Conservation (phyloP, 2,797 vertebrate species). For the Tadarida brasiliensis region DNA sequence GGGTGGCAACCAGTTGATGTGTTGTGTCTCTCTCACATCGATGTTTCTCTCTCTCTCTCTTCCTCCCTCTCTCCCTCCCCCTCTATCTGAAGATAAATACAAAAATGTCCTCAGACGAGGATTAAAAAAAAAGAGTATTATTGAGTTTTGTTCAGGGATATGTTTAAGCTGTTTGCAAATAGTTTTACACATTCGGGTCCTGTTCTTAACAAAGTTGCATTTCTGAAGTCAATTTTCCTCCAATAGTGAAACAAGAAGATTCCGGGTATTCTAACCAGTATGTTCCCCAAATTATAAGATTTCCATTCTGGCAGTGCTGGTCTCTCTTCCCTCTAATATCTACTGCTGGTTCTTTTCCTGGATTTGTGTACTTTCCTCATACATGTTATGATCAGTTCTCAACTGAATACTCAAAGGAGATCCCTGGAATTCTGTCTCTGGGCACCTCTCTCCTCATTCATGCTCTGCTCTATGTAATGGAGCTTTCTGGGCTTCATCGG, state of each 20-base stretch:
- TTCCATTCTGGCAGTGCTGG: background rate
- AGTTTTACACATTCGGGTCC: background rate
- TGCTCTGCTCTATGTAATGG: background rate
- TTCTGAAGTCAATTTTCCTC: background rate
- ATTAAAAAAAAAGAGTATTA: no score
- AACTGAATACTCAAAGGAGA: background rate
- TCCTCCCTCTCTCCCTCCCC: no score
- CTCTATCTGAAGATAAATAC: no score
- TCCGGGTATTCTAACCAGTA: background rate
- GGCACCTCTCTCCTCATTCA: background rate
- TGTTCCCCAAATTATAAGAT: background rate
- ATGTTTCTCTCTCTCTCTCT: no score
- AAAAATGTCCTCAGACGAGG: no score
- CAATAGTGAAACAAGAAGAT: background rate
- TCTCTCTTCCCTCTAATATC: background rate
- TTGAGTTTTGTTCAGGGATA: background rate
- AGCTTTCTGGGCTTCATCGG: background rate
- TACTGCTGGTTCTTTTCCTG: background rate
- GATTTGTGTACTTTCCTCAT: background rate
- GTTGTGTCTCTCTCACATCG: no score
- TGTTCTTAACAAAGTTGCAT: background rate
- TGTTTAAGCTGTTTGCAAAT: background rate
- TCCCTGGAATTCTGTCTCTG: background rate
- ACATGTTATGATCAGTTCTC: background rate
- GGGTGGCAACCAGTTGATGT: no score